A percentile compares a stretch with the other conserved stretches of the same genome.
phyloP scores from a whole-genome alignment of 2,888 invertebrate species.

The Peribatodes rhomboidaria region DNA sequence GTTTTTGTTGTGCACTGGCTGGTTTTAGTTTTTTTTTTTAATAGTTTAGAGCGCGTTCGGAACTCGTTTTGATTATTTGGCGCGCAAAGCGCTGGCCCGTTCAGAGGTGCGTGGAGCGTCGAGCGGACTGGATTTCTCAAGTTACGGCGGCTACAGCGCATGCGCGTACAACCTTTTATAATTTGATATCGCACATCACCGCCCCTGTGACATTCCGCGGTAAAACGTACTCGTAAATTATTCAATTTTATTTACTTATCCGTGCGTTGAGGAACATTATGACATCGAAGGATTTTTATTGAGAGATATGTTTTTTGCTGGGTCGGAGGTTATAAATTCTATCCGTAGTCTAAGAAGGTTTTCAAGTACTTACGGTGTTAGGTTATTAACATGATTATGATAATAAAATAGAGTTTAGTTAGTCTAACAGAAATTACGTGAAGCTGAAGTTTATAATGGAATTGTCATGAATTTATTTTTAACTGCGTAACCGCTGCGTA shows the following conservation, averaged over 20 bases:
- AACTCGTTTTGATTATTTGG: conserved; percentile 60
- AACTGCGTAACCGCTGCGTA: too few species aligned
- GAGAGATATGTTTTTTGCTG: conserved; percentile 38
- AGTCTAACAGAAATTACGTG: too few species aligned
- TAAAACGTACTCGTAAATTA: conserved; percentile 81
- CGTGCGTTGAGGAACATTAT: conserved; percentile 65
- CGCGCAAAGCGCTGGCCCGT: conserved; percentile 68
- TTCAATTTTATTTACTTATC: conserved; percentile 81
- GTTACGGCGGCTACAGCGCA: conserved; percentile 63
- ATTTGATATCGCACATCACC: conserved; percentile 83
- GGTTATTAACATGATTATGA: too few species aligned
- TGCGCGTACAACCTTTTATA: conserved; percentile 79
- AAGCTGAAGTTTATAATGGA: too few species aligned
- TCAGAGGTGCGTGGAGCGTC: conserved; percentile 67
- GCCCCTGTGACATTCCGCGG: conserved; percentile 81
- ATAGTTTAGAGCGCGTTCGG: conserved; percentile 62
- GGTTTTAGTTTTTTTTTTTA: conserved; percentile 48
- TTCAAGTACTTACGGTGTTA: too few species aligned
- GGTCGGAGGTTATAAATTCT: background rate
- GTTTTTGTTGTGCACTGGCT: conserved; percentile 45
- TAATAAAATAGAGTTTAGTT: too few species aligned
- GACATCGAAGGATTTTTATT: conserved; percentile 59
- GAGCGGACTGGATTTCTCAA: conserved; percentile 75
- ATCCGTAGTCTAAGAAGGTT: background rate
- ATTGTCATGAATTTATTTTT: too few species aligned